phyloP scores from a whole-genome alignment of 2,113 vertebrate species.

The Barnardius zonarius region DNA sequence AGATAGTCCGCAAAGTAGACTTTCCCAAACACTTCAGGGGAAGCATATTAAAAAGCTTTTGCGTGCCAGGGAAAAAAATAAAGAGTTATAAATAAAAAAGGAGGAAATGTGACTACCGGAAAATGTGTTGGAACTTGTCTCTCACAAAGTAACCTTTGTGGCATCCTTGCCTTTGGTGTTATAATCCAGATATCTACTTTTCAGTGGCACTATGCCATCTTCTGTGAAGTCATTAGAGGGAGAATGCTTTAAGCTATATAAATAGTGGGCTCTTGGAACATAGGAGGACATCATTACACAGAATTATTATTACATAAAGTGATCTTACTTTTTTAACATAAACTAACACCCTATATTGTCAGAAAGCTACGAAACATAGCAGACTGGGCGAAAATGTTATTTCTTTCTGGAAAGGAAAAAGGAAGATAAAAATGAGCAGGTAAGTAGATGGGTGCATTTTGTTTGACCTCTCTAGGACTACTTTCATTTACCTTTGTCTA shows the following conservation, averaged over 20 bases:
- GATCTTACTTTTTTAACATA: neutral
- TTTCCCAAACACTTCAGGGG: neutral
- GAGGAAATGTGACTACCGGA: slow-evolving; percentile 65
- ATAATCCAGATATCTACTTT: slow-evolving; percentile 65
- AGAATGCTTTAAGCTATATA: neutral
- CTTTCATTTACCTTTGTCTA: neutral
- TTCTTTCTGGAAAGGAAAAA: neutral
- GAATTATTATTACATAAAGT: neutral
- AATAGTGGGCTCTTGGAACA: neutral
- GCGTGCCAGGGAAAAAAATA: neutral
- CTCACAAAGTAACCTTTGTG: slow-evolving; percentile 62
- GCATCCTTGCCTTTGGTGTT: slow-evolving; percentile 62
- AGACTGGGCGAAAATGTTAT: neutral
- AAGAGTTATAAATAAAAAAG: slow-evolving; percentile 18
- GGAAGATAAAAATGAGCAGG: neutral
- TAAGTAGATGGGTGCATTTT: neutral
- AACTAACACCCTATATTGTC: neutral
- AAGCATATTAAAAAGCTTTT: neutral
- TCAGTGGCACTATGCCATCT: slow-evolving; percentile 21
- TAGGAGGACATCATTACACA: neutral
- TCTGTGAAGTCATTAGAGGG: neutral
- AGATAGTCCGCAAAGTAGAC: neutral
- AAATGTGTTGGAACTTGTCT: slow-evolving; percentile 61
- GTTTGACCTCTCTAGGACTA: neutral
- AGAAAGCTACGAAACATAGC: neutral